These are phyloP conservation scores for Morpho deidamia DNA, from an alignment of 2,888 invertebrate genomes.

Conservation along the genomic window DNA sequence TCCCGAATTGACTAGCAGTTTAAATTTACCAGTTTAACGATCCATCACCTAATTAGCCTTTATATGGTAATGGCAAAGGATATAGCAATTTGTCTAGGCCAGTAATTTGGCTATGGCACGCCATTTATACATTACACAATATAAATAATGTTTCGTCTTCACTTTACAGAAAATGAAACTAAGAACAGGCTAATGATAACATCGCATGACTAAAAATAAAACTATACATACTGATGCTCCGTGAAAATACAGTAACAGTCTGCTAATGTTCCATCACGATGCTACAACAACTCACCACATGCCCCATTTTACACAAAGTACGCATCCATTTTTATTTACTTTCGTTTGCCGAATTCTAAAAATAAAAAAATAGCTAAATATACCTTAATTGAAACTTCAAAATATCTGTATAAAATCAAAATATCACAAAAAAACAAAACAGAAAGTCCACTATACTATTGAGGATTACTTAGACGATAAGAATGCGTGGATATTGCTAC, in stretches of 20 bases:
- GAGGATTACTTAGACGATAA: too few species aligned
- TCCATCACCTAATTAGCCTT: conserved; percentile 18
- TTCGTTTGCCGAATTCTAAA: too few species aligned
- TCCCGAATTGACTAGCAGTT: neutral
- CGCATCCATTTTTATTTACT: too few species aligned
- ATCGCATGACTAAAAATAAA: conserved; percentile 34
- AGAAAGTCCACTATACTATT: too few species aligned
- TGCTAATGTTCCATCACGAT: neutral
- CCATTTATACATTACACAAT: conserved; percentile 74
- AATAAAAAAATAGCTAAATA: too few species aligned
- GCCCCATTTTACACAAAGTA: too few species aligned
- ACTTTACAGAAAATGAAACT: conserved; percentile 50
- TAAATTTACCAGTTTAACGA: neutral
- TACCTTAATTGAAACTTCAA: too few species aligned
- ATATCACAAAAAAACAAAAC: too few species aligned
- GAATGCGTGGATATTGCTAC: too few species aligned
- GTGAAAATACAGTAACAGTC: neutral
- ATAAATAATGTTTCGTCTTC: conserved; percentile 75
- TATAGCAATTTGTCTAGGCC: conserved; percentile 61
- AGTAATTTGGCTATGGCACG: conserved; percentile 65
- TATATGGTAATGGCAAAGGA: conserved; percentile 49
- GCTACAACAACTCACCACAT: neutral
- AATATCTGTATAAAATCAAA: too few species aligned
- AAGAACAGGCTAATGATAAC: conserved; percentile 62
- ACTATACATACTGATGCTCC: neutral